Percentiles rank a stretch among this genome's conserved stretches.
These are phyloP conservation scores for Eupithecia dodoneata DNA, from an alignment of 2,888 invertebrate species.

Conservation along the genomic window DNA sequence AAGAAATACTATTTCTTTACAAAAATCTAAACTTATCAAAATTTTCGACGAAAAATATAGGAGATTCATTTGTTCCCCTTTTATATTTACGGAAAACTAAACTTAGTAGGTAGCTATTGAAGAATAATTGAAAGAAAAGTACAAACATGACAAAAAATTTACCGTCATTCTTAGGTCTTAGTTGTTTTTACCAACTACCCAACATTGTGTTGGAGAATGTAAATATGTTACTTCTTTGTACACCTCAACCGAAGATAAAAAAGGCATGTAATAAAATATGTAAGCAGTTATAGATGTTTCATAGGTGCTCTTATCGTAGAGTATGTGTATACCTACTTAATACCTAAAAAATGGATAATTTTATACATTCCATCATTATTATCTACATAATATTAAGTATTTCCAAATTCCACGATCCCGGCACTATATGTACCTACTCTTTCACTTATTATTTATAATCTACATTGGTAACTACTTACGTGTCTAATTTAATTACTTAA, in stretches of 20 bases:
- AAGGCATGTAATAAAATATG: neutral
- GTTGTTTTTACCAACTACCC: neutral
- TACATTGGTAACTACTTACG: conserved; percentile 45
- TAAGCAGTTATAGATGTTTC: neutral
- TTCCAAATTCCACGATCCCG: conserved; percentile 80
- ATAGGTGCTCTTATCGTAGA: neutral
- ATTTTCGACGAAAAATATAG: neutral
- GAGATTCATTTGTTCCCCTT: neutral
- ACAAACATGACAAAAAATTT: neutral
- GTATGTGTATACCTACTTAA: neutral
- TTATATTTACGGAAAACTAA: neutral
- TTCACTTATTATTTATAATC: conserved; percentile 27
- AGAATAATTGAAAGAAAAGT: neutral
- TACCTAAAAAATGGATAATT: neutral
- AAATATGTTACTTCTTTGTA: neutral
- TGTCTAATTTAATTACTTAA: neutral
- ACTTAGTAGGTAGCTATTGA: neutral
- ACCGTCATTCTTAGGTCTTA: neutral
- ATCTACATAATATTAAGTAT: conserved; percentile 7
- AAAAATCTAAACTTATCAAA: neutral
- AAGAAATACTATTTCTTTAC: neutral
- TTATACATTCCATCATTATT: neutral
- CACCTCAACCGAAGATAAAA: neutral
- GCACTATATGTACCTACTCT: conserved; percentile 57
- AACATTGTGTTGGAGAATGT: neutral